Base-by-base conservation (phyloP, 2,113 vertebrate genomes). In the Mus musculus region DNA sequence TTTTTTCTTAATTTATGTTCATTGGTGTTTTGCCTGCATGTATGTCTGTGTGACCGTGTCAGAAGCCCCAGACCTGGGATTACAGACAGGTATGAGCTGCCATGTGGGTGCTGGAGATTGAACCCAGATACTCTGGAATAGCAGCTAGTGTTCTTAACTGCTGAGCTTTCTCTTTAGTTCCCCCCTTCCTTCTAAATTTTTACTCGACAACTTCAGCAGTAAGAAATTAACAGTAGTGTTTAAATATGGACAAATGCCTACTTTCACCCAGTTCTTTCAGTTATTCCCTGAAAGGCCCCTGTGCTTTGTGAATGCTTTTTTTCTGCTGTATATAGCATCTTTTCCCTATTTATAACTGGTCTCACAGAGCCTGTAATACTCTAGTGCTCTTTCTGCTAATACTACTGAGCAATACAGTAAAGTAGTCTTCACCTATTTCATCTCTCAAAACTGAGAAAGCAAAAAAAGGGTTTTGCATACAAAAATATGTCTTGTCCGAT, bases 231-330 rank as follows among this genome's bases (percentile, higher is more conserved):
- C 39, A 96, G 17, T 92, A 85, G 81, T 46, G 61, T 93, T 93
- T 92, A 94, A 92, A 93, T 95, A 90, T 75, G 16, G 39, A 36
- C 33, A 72, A 95, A 95, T 42, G 82, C 69, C 67, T 76, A 52
- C 72, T 87, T 96, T 93, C 87, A 95, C 52, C 22, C 81, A 91
- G 72, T 3, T 87, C 96, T 89, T 17, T 42, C 86, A 81, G 56
- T 91, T 97, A 91, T 20, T 16, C n/a, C 69, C 22, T 89, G 59
- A 84, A 94, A 87, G 46, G 42, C 69, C 33, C 39, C 14, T 84
- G 89, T 54, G 19, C n/a, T 91, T 97, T 96, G 4, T 91, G 46
- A 93, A 91, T 88, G 71, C 52, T 87, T 28, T 20, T 33, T n/a
- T 39, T 5, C 56, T 73, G 16, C 13, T 90, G 75, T 81, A 42